Conservation (phyloP, 1,140 invertebrate genomes). For the Gonioctena quinquepunctata region DNA sequence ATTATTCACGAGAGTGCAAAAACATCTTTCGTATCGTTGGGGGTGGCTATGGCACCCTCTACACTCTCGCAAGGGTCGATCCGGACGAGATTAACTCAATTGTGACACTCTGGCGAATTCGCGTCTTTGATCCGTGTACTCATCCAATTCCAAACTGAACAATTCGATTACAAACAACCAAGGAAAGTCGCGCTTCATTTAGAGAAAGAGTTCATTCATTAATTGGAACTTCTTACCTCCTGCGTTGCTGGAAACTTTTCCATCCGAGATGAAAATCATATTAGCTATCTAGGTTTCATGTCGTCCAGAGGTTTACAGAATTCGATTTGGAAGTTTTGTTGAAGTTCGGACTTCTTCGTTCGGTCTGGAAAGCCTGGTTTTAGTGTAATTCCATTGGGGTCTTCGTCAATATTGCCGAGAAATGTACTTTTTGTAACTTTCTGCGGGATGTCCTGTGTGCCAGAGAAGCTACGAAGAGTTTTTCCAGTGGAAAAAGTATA, state of each 20-base stretch:
- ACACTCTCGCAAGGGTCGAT: too few relatives aligned
- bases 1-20: too few relatives aligned
- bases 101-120: background rate
- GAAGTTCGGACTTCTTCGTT: background rate
- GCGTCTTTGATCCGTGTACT: background rate
- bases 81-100: background rate
- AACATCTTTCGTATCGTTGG: too few relatives aligned
- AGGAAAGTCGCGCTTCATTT: background rate
- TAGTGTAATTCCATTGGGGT: background rate
- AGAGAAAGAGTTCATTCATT: constrained; percentile 9
- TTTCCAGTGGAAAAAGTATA: too few relatives aligned
- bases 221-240: constrained; percentile 5
- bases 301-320: background rate
- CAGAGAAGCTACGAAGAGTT: too few relatives aligned
- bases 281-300: background rate
- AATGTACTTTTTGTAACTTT: too few relatives aligned
- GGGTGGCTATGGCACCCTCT: too few relatives aligned
- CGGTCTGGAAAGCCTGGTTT: background rate
- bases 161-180: constrained; percentile 12
- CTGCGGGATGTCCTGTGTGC: too few relatives aligned
- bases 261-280: constrained; percentile 7
- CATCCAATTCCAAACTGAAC: constrained; percentile 9
- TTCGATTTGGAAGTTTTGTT: constrained; percentile 11
- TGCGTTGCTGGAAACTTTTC: background rate
- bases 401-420: background rate